Base-by-base conservation (phyloP, 2,888 invertebrate genomes). In the Chrysina gloriosa region DNA sequence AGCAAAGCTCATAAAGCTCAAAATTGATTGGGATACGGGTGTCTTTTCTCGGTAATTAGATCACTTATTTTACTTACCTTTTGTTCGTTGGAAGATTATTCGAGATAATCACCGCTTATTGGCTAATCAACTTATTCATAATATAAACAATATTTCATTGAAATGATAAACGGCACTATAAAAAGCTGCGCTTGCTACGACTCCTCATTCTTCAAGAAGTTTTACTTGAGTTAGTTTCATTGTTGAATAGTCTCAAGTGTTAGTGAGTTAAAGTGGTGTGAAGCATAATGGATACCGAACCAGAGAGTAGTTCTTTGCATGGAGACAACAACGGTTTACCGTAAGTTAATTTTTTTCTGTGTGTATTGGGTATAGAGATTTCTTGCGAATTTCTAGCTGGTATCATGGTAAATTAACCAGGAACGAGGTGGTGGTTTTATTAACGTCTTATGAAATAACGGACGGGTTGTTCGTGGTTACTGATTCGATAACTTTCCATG, bases 401-500 rank as follows among this genome's bases (percentile, higher is more conserved):
- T 65, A 65, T 25, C 65, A 65, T 45, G 65, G 65, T 9, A n/a
- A 23, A 0, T 19, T 65, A 11, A 34, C 65, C n/a, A 27, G 39
- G 2, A 31, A 7, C 11, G 45, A 21, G 11, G 45, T 42, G 1
- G 11, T 31, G 4, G 27, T 19, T 2, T 5, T 65, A 3, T 21
- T 56, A 36, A 36, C 21, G 3, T 16, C 16, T 1, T 19, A 48
- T 27, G 7, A 11, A 25, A 23, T n/a, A 36, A 23, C 21, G 2
- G 56, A 65, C 31, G 65, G 65, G 6, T 42, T 65, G 29, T 65
- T 65, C 45, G 9, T 65, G 7, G 65, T 65, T 19, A 56, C 39
- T 54, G 65, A 65, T 14, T 65, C 65, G 2, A 4, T 65, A 11
- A 27, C 34, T 14, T 14, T 25, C 27, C 25, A 34, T 14, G 65